phyloP scores from a whole-genome alignment of 2,113 vertebrate genomes.

The Gasterosteus nipponicus region DNA sequence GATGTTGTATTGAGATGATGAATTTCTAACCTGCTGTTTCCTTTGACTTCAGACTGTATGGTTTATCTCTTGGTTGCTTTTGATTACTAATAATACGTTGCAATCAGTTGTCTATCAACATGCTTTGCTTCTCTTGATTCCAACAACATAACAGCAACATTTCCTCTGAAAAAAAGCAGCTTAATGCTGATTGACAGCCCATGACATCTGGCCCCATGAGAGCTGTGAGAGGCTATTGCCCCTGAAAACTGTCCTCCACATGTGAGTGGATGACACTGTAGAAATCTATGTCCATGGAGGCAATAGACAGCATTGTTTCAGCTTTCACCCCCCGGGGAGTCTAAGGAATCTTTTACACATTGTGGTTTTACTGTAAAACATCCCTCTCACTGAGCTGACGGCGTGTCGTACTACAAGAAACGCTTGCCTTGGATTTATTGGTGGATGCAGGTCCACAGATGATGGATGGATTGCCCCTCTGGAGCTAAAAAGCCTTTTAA shows the following conservation, averaged over 20 bases:
- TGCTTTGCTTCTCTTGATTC: not conserved
- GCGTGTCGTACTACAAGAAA: constrained; percentile 69
- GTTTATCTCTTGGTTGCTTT: not conserved
- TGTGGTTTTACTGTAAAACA: constrained; percentile 75
- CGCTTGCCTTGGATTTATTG: constrained; percentile 68
- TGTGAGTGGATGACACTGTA: constrained; percentile 39
- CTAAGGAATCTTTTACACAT: constrained; percentile 65
- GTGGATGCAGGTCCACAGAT: constrained; percentile 61
- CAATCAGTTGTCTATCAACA: not conserved
- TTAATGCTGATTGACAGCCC: constrained; percentile 17
- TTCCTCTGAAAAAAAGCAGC: constrained; percentile 8
- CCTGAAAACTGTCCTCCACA: constrained; percentile 54
- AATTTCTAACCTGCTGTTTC: constrained; percentile 31
- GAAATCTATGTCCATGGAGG: constrained; percentile 45
- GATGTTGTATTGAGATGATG: constrained; percentile 1
- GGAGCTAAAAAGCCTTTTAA: constrained; percentile 49
- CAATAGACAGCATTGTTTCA: constrained; percentile 65
- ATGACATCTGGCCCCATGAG: constrained; percentile 61
- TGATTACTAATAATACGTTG: constrained; percentile 1
- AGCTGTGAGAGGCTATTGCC: constrained; percentile 55
- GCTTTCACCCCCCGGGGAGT: constrained; percentile 47
- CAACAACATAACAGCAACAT: constrained; percentile 28
- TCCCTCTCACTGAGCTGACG: constrained; percentile 58
- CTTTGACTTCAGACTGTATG: constrained; percentile 28
- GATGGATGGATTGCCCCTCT: constrained; percentile 59